phyloP scores from a whole-genome alignment of 2,888 invertebrate genomes.

The Lasius fuliginosus region DNA sequence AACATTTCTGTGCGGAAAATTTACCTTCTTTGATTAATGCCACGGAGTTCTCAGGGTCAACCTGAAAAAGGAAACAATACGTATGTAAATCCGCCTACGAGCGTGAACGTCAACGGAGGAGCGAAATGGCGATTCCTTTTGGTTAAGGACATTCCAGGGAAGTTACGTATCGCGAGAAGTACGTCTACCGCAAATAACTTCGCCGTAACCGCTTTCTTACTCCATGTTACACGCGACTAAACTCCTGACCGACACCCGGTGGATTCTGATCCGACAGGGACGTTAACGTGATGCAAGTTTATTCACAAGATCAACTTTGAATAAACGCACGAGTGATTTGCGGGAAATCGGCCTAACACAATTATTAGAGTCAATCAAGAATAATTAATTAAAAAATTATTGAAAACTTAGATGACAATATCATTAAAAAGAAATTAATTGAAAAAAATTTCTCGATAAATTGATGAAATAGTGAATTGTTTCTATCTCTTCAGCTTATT shows the following conservation, averaged over 20 bases:
- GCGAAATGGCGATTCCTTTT: slow-evolving; percentile 24
- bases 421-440: neutral
- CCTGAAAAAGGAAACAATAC: slow-evolving; percentile 87
- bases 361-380: neutral
- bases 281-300: slow-evolving; percentile 32
- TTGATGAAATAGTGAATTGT: neutral
- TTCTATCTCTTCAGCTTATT: neutral
- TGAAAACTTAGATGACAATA: neutral
- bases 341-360: neutral
- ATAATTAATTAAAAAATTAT: slow-evolving; percentile 2
- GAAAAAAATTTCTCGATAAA: neutral
- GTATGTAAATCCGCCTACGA: slow-evolving; percentile 44
- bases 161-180: slow-evolving; percentile 46
- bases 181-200: slow-evolving; percentile 51
- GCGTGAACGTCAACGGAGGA: slow-evolving; percentile 1
- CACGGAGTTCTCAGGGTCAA: slow-evolving; percentile 92
- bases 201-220: slow-evolving; percentile 52
- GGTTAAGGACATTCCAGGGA: slow-evolving; percentile 42
- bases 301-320: slow-evolving; percentile 1
- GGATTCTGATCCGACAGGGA: slow-evolving; percentile 41
- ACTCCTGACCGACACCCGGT: slow-evolving; percentile 46
- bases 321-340: slow-evolving; percentile 8
- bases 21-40: slow-evolving; percentile 96
- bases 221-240: slow-evolving; percentile 54
- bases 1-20: slow-evolving; percentile 71